Percentiles rank a stretch among this genome's conserved stretches.
phyloP scores from a whole-genome alignment of 2,888 invertebrate genomes.

The Aspidapion aeneum region DNA sequence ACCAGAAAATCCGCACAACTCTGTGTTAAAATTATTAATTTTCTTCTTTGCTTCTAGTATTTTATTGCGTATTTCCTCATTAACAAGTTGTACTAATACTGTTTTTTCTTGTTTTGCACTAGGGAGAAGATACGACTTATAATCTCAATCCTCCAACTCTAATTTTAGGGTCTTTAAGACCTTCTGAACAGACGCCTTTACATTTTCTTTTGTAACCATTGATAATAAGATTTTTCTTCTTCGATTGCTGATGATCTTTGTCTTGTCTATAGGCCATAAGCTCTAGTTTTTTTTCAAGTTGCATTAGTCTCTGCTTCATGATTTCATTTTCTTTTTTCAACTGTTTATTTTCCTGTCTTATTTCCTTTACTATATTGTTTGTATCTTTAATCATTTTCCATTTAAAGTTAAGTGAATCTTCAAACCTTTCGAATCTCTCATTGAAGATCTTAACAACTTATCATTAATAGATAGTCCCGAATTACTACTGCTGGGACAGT shows the following conservation, averaged over 20 bases:
- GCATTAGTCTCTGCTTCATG: too few relatives aligned
- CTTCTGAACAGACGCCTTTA: too few relatives aligned
- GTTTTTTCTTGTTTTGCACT: not conserved
- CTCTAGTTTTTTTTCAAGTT: too few relatives aligned
- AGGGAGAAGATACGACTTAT: not conserved
- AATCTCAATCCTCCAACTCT: not conserved
- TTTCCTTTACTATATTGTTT: slow-evolving; percentile 7
- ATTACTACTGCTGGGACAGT: too few relatives aligned
- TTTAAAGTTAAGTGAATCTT: not conserved
- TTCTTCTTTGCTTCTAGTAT: not conserved
- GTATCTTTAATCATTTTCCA: not conserved
- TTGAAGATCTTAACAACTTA: not conserved
- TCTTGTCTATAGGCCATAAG: too few relatives aligned
- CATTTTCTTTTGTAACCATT: too few relatives aligned
- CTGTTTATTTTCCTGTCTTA: not conserved
- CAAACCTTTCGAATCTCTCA: not conserved
- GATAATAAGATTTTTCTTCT: too few relatives aligned
- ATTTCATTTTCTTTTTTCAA: not conserved
- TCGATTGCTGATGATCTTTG: too few relatives aligned
- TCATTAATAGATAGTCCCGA: too few relatives aligned
- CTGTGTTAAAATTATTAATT: not conserved
- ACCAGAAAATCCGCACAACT: too few relatives aligned
- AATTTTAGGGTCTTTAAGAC: too few relatives aligned
- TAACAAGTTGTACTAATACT: not conserved
- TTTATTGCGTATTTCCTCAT: not conserved